These are phyloP conservation scores for Chirona hameri DNA, from an alignment of 2,888 invertebrate genomes.

Conservation along the genomic window DNA sequence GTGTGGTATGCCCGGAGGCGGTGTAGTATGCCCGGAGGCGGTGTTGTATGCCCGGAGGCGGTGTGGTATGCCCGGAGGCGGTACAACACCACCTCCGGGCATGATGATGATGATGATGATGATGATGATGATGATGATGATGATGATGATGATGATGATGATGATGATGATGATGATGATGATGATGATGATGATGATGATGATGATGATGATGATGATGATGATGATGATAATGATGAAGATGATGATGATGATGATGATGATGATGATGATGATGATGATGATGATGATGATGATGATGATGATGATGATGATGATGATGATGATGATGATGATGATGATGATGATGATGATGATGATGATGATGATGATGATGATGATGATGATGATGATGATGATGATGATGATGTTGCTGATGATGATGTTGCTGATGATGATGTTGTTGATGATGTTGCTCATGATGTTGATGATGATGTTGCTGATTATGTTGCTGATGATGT, in stretches of 20 bases:
- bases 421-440: too few relatives aligned
- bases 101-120: too few relatives aligned
- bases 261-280: slow-evolving; percentile 22
- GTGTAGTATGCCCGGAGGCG: too few relatives aligned
- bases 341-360: slow-evolving; percentile 3
- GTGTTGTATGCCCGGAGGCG: too few relatives aligned
- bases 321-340: slow-evolving; percentile 22
- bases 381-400: slow-evolving; percentile 8
- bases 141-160: slow-evolving; percentile 22
- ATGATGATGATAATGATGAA: too few relatives aligned
- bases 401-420: too few relatives aligned
- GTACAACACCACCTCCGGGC: too few relatives aligned
- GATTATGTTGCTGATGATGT: too few relatives aligned
- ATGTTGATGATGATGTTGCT: too few relatives aligned
- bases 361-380: slow-evolving; percentile 7
- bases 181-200: slow-evolving; percentile 22
- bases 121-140: slow-evolving; percentile 22
- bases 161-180: slow-evolving; percentile 22
- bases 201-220: slow-evolving; percentile 10
- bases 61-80: too few relatives aligned
- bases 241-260: slow-evolving; percentile 22
- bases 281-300: slow-evolving; percentile 22
- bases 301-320: slow-evolving; percentile 22
- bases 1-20: too few relatives aligned
- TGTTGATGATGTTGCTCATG: too few relatives aligned